Percentiles rank a stretch among this genome's conserved stretches.
phyloP scores from a whole-genome alignment of 2,888 invertebrate species.

The Volucella inanis region DNA sequence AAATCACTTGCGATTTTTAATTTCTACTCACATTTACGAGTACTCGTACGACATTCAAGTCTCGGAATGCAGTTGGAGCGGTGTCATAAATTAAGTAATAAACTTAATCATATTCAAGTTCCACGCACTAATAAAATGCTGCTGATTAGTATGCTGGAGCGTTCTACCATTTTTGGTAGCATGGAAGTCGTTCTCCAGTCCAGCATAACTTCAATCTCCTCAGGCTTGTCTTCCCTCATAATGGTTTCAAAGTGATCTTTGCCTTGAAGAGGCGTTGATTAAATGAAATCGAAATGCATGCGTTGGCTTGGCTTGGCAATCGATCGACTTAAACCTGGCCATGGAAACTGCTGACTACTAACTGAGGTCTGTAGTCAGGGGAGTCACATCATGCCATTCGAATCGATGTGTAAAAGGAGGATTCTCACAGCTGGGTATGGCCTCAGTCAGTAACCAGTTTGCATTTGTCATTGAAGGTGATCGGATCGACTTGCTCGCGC shows the following conservation, averaged over 20 bases:
- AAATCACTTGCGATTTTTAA: constrained; percentile 62
- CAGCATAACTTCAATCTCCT: background rate
- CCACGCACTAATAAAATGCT: constrained; percentile 31
- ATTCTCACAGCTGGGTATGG: constrained; percentile 15
- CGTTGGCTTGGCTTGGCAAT: constrained; percentile 40
- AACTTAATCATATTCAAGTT: constrained; percentile 57
- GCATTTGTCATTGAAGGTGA: constrained; percentile 69
- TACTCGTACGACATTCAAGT: background rate
- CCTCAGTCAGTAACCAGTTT: constrained; percentile 58
- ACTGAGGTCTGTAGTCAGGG: too few species aligned
- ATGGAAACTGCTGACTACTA: constrained; percentile 19
- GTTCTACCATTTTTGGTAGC: constrained; percentile 63
- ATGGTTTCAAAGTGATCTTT: constrained; percentile 16
- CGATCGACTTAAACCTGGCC: constrained; percentile 53
- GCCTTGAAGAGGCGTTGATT: constrained; percentile 49
- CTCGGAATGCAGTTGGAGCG: constrained; percentile 13
- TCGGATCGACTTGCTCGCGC: constrained; percentile 44
- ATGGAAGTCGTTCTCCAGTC: constrained; percentile 11
- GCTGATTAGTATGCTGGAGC: constrained; percentile 47
- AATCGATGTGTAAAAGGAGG: constrained; percentile 20
- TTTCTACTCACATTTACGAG: constrained; percentile 29
- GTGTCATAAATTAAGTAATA: constrained; percentile 65
- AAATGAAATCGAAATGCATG: constrained; percentile 59
- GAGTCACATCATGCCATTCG: constrained; percentile 1
- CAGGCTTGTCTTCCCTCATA: background rate